phyloP scores from a whole-genome alignment of 1,140 invertebrate genomes.

The Hirudo medicinalis region DNA sequence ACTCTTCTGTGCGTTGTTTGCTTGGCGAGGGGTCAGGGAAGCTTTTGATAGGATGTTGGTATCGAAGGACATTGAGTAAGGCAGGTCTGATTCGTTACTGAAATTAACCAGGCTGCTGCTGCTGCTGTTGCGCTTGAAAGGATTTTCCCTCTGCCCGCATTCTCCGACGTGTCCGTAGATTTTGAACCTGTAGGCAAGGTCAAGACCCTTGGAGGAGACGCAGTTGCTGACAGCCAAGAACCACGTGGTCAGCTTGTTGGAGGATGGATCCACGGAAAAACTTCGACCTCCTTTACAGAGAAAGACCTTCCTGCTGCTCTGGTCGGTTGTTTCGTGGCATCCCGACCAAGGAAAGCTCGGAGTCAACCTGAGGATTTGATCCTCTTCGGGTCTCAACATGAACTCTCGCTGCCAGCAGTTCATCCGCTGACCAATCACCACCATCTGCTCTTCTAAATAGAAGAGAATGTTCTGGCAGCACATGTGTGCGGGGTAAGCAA shows the following conservation, averaged over 20 bases:
- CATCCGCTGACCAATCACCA: slow-evolving; percentile 16
- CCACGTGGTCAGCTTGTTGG: slow-evolving; percentile 16
- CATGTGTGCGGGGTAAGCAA: slow-evolving; percentile 17
- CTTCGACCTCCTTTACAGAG: slow-evolving; percentile 19
- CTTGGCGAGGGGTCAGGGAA: slow-evolving; percentile 12
- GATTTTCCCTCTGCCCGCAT: not conserved
- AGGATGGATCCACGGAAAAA: slow-evolving; percentile 7
- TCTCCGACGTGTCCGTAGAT: slow-evolving; percentile 16
- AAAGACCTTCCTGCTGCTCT: slow-evolving; percentile 9
- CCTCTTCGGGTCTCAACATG: slow-evolving; percentile 17
- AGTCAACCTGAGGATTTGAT: slow-evolving; percentile 20
- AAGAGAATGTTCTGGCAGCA: slow-evolving; percentile 21
- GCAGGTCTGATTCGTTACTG: not conserved
- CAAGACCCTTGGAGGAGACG: slow-evolving; percentile 10
- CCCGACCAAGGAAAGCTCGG: slow-evolving; percentile 21
- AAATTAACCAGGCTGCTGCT: not conserved
- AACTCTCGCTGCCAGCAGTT: slow-evolving; percentile 21
- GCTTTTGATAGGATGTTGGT: slow-evolving; percentile 4
- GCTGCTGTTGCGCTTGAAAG: not conserved
- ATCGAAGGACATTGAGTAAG: not conserved
- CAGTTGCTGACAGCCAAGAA: slow-evolving; percentile 22
- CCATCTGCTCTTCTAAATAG: slow-evolving; percentile 17
- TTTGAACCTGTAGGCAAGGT: slow-evolving; percentile 16
- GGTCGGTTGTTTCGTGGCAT: slow-evolving; percentile 14
- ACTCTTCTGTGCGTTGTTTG: too few species aligned